These are phyloP conservation scores for Leucoraja erinaceus DNA, from an alignment of 2,113 vertebrate genomes.

Conservation along the genomic window DNA sequence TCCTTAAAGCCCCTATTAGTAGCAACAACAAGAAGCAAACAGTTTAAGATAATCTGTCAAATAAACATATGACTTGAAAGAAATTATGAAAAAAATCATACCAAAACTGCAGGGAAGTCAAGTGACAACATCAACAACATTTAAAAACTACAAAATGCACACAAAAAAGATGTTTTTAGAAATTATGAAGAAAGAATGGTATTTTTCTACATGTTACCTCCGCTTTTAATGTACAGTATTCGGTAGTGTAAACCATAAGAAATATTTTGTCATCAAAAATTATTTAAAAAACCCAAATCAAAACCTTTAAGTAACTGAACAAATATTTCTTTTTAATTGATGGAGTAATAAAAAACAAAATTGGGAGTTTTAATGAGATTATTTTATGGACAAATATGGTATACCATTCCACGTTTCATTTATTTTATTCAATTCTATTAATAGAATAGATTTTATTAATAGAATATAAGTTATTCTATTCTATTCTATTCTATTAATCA, in stretches of 20 bases:
- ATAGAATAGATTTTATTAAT: too few relatives aligned
- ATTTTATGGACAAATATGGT: not conserved
- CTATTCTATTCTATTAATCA: too few relatives aligned
- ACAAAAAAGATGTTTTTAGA: not conserved
- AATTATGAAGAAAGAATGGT: not conserved
- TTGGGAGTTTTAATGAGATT: not conserved
- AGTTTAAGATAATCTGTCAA: not conserved
- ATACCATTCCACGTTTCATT: not conserved
- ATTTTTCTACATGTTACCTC: not conserved
- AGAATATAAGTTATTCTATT: too few relatives aligned
- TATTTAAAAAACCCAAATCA: not conserved
- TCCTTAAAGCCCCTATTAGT: slow-evolving; percentile 77
- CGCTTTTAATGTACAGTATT: not conserved
- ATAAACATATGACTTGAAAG: not conserved
- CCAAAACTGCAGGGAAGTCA: not conserved
- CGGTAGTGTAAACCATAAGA: not conserved
- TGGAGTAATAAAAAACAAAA: not conserved
- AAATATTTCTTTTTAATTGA: not conserved
- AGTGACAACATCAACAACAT: not conserved
- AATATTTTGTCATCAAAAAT: not conserved
- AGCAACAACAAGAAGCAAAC: slow-evolving; percentile 38
- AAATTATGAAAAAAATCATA: not conserved
- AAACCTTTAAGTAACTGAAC: not conserved
- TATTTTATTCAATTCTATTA: not conserved
- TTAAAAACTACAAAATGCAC: not conserved